A percentile compares a stretch with the other conserved stretches of the same genome.
phyloP scores from a whole-genome alignment of 2,113 vertebrate genomes.

The Tyto alba region DNA sequence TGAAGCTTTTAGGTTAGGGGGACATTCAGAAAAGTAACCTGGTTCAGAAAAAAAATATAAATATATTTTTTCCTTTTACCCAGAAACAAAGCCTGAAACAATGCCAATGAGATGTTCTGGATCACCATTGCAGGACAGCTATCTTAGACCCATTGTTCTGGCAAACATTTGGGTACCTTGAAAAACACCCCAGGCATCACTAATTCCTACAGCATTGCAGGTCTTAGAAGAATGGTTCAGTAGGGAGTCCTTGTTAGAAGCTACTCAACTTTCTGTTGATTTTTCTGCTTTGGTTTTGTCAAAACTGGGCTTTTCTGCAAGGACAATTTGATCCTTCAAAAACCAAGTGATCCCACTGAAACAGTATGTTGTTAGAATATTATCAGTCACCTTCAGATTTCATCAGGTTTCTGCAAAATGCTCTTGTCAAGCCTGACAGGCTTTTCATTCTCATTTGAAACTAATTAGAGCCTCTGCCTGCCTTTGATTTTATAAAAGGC shows the following conservation, averaged over 20 bases:
- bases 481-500: neutral
- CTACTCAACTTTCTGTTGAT: neutral
- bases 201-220: neutral
- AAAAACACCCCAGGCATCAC: neutral
- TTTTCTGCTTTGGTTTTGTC: neutral
- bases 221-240: neutral
- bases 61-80: neutral
- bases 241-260: neutral
- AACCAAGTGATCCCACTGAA: neutral
- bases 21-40: neutral
- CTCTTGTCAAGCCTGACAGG: slow-evolving; percentile 5
- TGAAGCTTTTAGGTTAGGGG: neutral
- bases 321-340: slow-evolving; percentile 5
- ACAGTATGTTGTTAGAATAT: neutral
- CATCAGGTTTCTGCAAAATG: neutral
- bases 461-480: slow-evolving; percentile 30
- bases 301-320: neutral
- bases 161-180: neutral
- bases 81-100: neutral
- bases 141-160: neutral
- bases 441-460: slow-evolving; percentile 14
- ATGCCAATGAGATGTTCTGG: neutral
- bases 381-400: neutral
- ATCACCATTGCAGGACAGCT: neutral
- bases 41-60: neutral